Percentiles rank a stretch among this genome's conserved stretches.
Evolutionary conservation across 2,797 vertebrate species (phyloP).

Genomic region (Danio aesculapii): DNA sequence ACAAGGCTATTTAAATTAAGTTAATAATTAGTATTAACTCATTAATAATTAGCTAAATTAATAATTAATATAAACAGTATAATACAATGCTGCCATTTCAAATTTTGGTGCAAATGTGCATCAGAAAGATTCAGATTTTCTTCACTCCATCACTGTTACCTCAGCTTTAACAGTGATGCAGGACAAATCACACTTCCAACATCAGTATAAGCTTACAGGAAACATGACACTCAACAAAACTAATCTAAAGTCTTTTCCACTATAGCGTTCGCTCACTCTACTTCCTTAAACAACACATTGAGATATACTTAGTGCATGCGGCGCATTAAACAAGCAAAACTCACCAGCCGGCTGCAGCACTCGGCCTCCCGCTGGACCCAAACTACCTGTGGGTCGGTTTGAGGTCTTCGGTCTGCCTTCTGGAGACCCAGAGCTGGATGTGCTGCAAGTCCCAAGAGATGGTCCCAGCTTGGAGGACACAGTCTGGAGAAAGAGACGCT

Average conservation of each 20-base stretch:
- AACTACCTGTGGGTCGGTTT: slow-evolving; percentile 45
- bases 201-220: slow-evolving; percentile 3
- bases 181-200: neutral
- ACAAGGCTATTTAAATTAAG: no score
- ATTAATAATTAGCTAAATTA: no score
- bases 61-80: no score
- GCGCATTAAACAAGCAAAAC: slow-evolving; percentile 42
- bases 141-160: neutral
- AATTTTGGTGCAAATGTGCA: no score
- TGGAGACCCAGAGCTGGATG: slow-evolving; percentile 57
- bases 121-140: neutral
- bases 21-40: no score
- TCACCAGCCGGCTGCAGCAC: slow-evolving; percentile 66
- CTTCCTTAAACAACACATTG: slow-evolving; percentile 22
- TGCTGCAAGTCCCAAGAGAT: slow-evolving; percentile 46
- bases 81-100: no score
- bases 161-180: neutral
- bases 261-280: neutral
- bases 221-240: slow-evolving; percentile 3
- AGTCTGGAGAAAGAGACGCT: slow-evolving; percentile 74
- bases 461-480: slow-evolving; percentile 71
- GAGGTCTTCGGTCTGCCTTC: slow-evolving; percentile 54
- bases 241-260: neutral
- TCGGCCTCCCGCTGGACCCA: slow-evolving; percentile 62
- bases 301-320: neutral